These are phyloP conservation scores for Pterocles orientalis DNA, from an alignment of 2,113 vertebrate species.

Conservation along the genomic window DNA sequence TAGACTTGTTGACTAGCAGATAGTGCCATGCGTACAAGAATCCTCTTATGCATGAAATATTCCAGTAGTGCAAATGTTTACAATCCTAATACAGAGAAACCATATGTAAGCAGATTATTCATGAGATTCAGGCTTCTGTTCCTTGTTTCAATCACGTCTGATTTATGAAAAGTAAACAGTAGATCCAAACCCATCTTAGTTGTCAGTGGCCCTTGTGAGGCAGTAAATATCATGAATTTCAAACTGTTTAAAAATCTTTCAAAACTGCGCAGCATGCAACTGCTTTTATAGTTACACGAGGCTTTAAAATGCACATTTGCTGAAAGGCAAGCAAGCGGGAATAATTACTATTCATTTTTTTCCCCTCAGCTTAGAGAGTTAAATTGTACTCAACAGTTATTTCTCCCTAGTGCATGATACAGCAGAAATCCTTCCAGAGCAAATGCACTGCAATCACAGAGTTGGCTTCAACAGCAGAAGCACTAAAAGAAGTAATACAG, in stretches of 20 bases:
- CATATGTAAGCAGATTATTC: constrained; percentile 22
- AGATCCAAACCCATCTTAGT: not conserved
- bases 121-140: constrained; percentile 35
- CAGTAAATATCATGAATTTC: constrained; percentile 51
- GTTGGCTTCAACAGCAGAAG: constrained; percentile 45
- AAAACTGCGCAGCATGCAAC: constrained; percentile 59
- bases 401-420: constrained; percentile 69
- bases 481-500: constrained; percentile 58
- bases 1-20: not conserved
- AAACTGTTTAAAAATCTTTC: constrained; percentile 40
- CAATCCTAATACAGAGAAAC: not conserved
- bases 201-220: constrained; percentile 41
- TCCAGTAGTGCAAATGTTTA: constrained; percentile 32
- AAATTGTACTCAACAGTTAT: constrained; percentile 71
- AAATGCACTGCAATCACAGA: constrained; percentile 59
- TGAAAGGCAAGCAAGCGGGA: constrained; percentile 63
- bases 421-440: constrained; percentile 65
- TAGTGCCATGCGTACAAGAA: not conserved
- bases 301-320: constrained; percentile 66
- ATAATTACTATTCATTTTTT: constrained; percentile 69
- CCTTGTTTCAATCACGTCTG: constrained; percentile 35
- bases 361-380: constrained; percentile 51
- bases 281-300: constrained; percentile 52
- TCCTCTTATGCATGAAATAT: not conserved
- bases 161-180: constrained; percentile 48